Conservation (phyloP, 2,113 vertebrate species). For the Syrrhaptes paradoxus region DNA sequence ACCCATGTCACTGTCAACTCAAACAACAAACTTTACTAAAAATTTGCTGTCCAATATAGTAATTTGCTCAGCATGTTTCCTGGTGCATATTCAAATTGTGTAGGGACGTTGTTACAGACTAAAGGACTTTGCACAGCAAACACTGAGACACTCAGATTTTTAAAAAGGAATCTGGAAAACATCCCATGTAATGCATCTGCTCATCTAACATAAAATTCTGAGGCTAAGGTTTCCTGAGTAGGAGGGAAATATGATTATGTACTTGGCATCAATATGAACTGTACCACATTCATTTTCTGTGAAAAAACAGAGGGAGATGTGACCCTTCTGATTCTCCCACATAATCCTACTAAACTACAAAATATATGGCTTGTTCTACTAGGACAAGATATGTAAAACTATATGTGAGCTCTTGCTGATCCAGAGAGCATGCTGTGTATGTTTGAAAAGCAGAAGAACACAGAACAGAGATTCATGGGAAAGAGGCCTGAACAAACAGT, state of each 20-base stretch:
- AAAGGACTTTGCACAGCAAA: not conserved
- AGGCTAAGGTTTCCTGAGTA: constrained; percentile 49
- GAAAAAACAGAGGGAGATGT: constrained; percentile 41
- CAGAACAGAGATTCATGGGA: not conserved
- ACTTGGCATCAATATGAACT: constrained; percentile 43
- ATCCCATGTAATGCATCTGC: constrained; percentile 60
- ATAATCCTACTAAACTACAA: not conserved
- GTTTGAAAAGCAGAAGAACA: not conserved
- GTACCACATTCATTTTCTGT: not conserved
- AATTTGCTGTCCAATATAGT: not conserved
- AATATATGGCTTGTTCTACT: not conserved
- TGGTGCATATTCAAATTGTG: not conserved
- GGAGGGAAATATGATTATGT: constrained; percentile 52
- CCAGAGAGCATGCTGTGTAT: not conserved
- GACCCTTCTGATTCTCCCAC: constrained; percentile 35
- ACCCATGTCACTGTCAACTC: not conserved
- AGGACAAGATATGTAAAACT: not conserved
- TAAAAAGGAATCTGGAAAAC: constrained; percentile 46
- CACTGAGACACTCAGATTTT: constrained; percentile 27
- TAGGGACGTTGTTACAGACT: not conserved
- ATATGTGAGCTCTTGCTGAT: not conserved
- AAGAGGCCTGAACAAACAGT: not conserved
- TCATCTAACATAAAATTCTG: constrained; percentile 43
- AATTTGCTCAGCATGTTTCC: not conserved
- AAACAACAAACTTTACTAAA: not conserved